These are phyloP conservation scores for Manacus vitellinus DNA, from an alignment of 2,113 vertebrate genomes.

Conservation along the genomic window DNA sequence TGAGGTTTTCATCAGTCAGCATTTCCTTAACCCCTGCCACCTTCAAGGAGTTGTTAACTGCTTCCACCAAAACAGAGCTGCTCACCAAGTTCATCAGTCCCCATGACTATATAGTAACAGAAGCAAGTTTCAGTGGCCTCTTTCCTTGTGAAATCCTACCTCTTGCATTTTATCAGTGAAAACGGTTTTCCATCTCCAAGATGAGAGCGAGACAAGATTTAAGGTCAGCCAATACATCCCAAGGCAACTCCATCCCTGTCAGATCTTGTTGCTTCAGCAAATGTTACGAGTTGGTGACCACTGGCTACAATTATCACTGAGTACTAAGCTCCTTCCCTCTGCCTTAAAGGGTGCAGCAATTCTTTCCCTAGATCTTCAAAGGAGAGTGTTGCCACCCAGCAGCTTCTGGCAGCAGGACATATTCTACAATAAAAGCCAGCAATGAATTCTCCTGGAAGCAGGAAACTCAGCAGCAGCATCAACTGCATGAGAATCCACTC, in stretches of 20 bases:
- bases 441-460: constrained; percentile 18
- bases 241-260: constrained; percentile 8
- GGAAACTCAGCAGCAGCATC: neutral
- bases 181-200: neutral
- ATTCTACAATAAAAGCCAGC: neutral
- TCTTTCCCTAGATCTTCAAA: neutral
- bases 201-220: neutral
- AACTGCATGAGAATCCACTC: neutral
- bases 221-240: neutral
- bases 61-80: neutral
- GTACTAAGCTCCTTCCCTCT: neutral
- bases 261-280: constrained; percentile 12
- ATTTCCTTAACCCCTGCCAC: neutral
- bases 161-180: neutral
- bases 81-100: neutral
- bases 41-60: neutral
- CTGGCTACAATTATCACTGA: neutral
- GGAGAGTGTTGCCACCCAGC: neutral
- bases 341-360: neutral
- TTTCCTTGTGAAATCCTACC: neutral
- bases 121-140: neutral
- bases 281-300: neutral
- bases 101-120: neutral
- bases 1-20: neutral
- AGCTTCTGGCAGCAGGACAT: neutral